These are phyloP conservation scores for Agonopterix arenella DNA, from an alignment of 2,888 invertebrate species.

Conservation along the genomic window DNA sequence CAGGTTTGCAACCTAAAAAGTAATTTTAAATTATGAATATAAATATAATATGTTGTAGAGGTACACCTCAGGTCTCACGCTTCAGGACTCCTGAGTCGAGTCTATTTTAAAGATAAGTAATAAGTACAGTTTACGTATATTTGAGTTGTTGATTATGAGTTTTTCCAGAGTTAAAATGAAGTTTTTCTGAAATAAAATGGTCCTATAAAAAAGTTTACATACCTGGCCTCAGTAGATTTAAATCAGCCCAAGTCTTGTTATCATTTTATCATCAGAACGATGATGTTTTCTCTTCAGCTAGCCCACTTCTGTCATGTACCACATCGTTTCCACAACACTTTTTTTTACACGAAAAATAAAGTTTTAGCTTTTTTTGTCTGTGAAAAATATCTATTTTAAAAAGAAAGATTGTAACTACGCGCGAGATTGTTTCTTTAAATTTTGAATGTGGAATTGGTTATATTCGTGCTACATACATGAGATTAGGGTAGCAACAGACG, in stretches of 20 bases:
- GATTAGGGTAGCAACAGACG: constrained; percentile 22
- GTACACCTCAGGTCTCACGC: no score
- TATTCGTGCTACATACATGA: constrained; percentile 26
- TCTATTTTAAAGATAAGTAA: no score
- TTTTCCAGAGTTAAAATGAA: no score
- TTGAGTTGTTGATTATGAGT: no score
- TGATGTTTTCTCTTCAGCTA: constrained; percentile 34
- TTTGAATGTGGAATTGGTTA: constrained; percentile 22
- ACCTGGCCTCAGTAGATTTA: constrained; percentile 42
- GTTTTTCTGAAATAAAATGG: no score
- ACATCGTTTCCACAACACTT: constrained; percentile 36
- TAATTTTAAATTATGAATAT: no score
- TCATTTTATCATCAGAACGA: constrained; percentile 46
- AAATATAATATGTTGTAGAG: no score
- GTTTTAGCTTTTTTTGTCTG: constrained; percentile 13
- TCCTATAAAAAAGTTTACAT: constrained; percentile 1
- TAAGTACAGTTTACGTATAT: no score
- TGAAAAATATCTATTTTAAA: no score
- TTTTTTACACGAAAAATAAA: constrained; percentile 21
- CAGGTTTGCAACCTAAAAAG: no score
- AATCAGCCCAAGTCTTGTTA: constrained; percentile 24
- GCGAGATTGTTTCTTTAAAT: constrained; percentile 6
- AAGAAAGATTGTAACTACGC: no score
- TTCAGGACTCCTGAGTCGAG: no score
- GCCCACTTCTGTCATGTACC: constrained; percentile 47